phyloP scores from a whole-genome alignment of 2,113 vertebrate species.

The Psammodynastes pulverulentus region DNA sequence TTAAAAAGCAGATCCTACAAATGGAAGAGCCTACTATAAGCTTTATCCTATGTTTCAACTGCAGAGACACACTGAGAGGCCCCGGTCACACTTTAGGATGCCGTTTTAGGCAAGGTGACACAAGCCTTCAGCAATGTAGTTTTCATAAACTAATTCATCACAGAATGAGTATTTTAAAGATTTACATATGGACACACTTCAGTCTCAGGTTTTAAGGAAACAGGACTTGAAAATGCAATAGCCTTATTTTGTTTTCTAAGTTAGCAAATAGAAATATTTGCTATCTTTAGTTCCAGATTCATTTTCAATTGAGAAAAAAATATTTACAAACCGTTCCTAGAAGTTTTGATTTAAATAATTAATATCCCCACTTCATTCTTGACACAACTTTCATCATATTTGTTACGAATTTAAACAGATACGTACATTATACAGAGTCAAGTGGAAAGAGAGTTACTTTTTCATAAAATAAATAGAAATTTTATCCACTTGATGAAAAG shows the following conservation, averaged over 20 bases:
- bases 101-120: not conserved
- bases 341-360: not conserved
- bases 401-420: not conserved
- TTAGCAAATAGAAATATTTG: not conserved
- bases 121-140: not conserved
- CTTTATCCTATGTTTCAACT: not conserved
- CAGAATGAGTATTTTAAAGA: not conserved
- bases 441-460: not conserved
- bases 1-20: not conserved
- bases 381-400: not conserved
- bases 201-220: not conserved
- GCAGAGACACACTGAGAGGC: too few species aligned
- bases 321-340: not conserved
- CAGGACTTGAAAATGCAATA: not conserved
- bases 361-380: not conserved
- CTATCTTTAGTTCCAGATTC: not conserved
- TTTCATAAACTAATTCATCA: not conserved
- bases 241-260: not conserved
- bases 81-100: not conserved
- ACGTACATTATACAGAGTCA: not conserved
- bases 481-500: not conserved
- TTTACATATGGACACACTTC: not conserved
- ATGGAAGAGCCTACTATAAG: not conserved
- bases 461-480: not conserved
- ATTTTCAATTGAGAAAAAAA: not conserved